Base-by-base conservation (phyloP, 2,113 vertebrate species). In the Apistogramma diplotaenia region DNA sequence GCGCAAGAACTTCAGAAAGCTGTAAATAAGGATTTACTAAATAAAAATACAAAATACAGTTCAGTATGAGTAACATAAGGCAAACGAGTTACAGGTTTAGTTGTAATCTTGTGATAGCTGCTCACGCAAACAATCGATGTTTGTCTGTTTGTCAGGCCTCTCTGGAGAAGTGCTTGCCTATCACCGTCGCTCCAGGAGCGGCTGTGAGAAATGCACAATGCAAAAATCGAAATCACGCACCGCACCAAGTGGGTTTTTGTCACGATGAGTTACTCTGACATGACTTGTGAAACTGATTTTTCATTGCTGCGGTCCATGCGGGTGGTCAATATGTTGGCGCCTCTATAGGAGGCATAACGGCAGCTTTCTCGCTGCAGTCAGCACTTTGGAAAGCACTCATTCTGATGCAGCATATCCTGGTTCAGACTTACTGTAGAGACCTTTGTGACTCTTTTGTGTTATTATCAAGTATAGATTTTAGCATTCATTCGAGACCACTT, bases 51-150 rank as follows among this genome's bases (percentile, higher is more conserved):
- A n/a, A n/a, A n/a, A n/a, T n/a, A n/a, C n/a, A n/a, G n/a, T n/a
- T n/a, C n/a, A n/a, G n/a, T 46, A 5, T 46, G 62, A 58, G 61
- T 16, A 54, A 21, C n/a, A 61, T 61, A 12, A 7, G 27, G 35
- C 16, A 29, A 58, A 31, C 5, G 33, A 25, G 65, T 53, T 51
- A 60, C 8, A 18, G 57, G 25, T 77, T 76, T 33, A 43, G 56
- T 40, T 25, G 61, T 43, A 71, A 54, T 25, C 60, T 74, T 53
- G 62, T 85, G 76, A 83, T 19, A 53, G 78, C 65, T 49, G 21
- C 3, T 6, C 0, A 29, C 15, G 25, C 19, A 79, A 75, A 91
- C 82, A 90, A 78, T 71, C 13, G 43, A 62, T 85, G 61, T 71
- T 83, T 85, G 82, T 89, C 13, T 49, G 11, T 19, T 56, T 46